Evolutionary conservation across 1,140 invertebrate species (phyloP), one percentile per base, ranked within the genome.

Genomic region (Harlomillsia oculata): DNA sequence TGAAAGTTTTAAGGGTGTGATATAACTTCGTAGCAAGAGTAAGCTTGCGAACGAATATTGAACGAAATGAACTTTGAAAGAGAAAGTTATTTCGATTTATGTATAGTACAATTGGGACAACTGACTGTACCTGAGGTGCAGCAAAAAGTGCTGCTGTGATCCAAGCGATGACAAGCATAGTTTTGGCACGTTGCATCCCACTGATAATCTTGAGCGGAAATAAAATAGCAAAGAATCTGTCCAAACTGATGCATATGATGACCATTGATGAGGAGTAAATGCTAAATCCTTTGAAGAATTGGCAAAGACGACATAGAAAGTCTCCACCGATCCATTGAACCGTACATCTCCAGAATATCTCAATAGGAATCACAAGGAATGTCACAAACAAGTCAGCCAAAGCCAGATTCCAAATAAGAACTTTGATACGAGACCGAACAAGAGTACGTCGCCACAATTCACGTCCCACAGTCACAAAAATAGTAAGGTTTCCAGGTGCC

Each of bases 181-280:
- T 70, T 67, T 83, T 84, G 0, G 82, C 81, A 45, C 84, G 69
- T 39, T 77, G 71, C 29, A 80, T 75, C 0, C 84, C 84, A 54
- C 80, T 80, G 51, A 79, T 79, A 26, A 85, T 75, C 63, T 78
- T 77, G 28, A 89, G 70, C 0, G 85, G 85, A 67, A 85, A 79
- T 25, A 86, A 9, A 30, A 89, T 82, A 0, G 85, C 85, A 66
- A 87, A 87, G 66, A 83, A 84, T 11, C 63, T 34, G 32, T 64
- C 59, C 18, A 89, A 26, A 6, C 82, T 85, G 29, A 90, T 82
- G 66, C 85, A 87, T 4, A 89, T 81, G 11, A 90, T 74, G 1
- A 89, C 80, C 68, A 86, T 86, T n/a, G 84, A 87, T 2, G 83
- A 85, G 0, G 88, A 72, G 67, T 89, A 89, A 14, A 86, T 78